These are phyloP conservation scores for Octomys mimax DNA, from an alignment of 2,797 vertebrate species.

Conservation along the genomic window DNA sequence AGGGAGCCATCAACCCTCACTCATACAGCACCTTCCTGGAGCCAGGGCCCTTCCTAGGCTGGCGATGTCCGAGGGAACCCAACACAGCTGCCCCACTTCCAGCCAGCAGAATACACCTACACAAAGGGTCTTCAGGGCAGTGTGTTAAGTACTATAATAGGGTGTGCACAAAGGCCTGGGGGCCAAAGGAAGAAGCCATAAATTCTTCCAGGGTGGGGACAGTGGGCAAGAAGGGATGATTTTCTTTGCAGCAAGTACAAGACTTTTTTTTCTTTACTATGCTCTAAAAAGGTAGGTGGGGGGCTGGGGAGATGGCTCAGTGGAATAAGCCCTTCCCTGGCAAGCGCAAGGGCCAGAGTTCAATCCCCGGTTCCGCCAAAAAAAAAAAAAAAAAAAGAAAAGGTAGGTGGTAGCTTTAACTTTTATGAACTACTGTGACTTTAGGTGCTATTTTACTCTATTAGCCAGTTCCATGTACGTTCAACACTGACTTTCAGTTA, in stretches of 20 bases:
- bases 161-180: constrained; percentile 72
- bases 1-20: constrained; percentile 58
- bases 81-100: constrained; percentile 72
- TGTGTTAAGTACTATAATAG: constrained; percentile 64
- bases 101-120: constrained; percentile 66
- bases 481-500: neutral
- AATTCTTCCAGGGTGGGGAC: constrained; percentile 72
- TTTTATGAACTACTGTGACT: constrained; percentile 16
- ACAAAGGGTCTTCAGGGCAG: constrained; percentile 71
- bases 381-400: no score
- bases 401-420: constrained; percentile 31
- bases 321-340: no score
- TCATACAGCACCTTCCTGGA: constrained; percentile 52
- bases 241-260: constrained; percentile 51
- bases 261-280: neutral
- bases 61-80: constrained; percentile 75
- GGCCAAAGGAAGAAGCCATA: constrained; percentile 68
- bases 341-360: no score
- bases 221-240: neutral
- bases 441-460: neutral
- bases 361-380: no score
- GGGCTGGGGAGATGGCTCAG: no score
- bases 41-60: constrained; percentile 63
- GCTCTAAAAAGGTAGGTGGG: constrained; percentile 22
- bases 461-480: neutral